Percentiles rank a stretch among this genome's conserved stretches.
phyloP scores from a whole-genome alignment of 64 coral and sea anemone genomes.

The Montipora efflorescens region DNA sequence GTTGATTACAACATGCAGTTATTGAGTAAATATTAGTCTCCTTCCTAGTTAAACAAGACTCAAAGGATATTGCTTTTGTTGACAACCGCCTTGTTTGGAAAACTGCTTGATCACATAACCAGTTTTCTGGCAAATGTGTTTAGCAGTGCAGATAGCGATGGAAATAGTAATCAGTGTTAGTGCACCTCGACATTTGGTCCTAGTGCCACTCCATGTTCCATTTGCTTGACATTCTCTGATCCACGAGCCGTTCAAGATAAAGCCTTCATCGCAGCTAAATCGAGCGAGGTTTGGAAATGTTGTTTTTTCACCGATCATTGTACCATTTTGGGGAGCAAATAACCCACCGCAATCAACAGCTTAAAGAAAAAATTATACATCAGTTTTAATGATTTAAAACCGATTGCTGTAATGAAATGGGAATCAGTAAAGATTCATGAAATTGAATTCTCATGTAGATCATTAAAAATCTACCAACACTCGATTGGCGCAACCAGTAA shows the following conservation, averaged over 20 bases:
- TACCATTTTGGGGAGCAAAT: constrained; percentile 11
- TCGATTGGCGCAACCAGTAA: no score
- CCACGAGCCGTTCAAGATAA: constrained; percentile 11
- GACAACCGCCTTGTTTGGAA: no score
- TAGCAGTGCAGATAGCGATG: background rate
- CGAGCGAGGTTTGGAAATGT: constrained; percentile 1
- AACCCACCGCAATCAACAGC: constrained; percentile 40
- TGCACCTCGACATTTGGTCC: background rate
- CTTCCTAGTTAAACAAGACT: no score
- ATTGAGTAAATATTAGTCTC: no score
- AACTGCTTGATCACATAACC: no score
- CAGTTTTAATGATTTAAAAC: background rate
- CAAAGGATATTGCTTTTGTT: no score
- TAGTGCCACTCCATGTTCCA: constrained; percentile 43
- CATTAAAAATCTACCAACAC: no score
- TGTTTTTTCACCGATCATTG: background rate
- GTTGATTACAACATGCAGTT: no score
- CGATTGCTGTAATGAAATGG: no score
- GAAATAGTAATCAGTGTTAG: background rate
- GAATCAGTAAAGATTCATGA: no score
- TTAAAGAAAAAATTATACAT: background rate
- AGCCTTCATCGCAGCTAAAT: constrained; percentile 32
- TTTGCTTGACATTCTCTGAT: constrained; percentile 7
- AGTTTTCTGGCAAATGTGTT: no score
- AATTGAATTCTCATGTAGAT: no score